A percentile compares a stretch with the other conserved stretches of the same genome.
Evolutionary conservation across 2,888 invertebrate genomes (phyloP).

Genomic region (Aleiodes leptofemur): DNA sequence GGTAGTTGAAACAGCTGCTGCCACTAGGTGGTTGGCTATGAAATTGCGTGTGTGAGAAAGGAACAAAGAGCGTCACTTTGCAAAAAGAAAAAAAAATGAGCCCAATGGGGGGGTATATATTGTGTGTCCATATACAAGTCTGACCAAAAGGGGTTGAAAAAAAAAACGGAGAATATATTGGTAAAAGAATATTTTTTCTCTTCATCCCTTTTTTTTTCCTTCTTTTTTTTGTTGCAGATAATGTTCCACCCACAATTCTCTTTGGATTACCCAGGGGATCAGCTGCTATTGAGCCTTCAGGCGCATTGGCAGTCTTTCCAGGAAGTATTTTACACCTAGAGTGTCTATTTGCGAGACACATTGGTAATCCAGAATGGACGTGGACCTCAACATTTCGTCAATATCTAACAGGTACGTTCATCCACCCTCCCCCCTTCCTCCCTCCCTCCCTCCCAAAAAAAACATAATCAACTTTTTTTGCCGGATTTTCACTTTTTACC

Average conservation of each 20-base stretch:
- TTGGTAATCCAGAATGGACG: conserved; percentile 91
- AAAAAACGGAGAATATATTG: background rate
- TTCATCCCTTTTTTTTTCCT: background rate
- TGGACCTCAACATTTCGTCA: conserved; percentile 90
- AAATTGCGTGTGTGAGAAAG: conserved; percentile 46
- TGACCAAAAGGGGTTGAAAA: no score
- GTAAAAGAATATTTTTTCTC: conserved; percentile 5
- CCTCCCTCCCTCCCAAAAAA: no score
- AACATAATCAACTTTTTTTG: no score
- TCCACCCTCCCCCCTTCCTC: background rate
- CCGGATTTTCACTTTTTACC: no score
- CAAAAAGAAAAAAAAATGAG: conserved; percentile 28
- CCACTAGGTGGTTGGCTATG: conserved; percentile 23
- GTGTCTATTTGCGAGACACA: conserved; percentile 85
- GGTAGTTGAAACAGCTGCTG: conserved; percentile 44
- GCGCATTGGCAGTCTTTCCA: conserved; percentile 87
- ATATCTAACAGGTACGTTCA: conserved; percentile 83
- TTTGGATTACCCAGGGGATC: conserved; percentile 87
- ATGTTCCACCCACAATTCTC: conserved; percentile 88
- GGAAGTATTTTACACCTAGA: conserved; percentile 88
- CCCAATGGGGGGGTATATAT: background rate
- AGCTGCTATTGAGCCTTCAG: conserved; percentile 87
- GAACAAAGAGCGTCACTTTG: conserved; percentile 43
- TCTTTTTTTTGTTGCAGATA: conserved; percentile 77
- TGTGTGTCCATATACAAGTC: no score